These are phyloP conservation scores for Archilochus colubris DNA, from an alignment of 2,113 vertebrate species.

Conservation along the genomic window DNA sequence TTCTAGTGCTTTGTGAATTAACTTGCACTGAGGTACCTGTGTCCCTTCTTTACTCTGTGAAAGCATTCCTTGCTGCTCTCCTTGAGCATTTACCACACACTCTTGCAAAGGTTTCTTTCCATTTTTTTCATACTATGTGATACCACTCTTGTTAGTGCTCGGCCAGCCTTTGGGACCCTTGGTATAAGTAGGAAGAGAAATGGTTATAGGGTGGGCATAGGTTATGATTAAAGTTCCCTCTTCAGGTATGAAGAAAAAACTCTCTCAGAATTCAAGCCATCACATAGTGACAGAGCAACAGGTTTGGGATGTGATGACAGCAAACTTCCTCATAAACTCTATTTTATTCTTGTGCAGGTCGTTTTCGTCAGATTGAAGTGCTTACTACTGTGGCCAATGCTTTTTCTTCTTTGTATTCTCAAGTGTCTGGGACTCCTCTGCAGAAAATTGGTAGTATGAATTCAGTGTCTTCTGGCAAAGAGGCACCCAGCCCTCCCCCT, in stretches of 20 bases:
- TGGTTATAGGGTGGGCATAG: not conserved
- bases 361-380: conserved; percentile 97
- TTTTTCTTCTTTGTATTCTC: conserved; percentile 95
- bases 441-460: conserved; percentile 84
- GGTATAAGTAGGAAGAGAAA: not conserved
- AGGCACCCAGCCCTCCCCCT: conserved; percentile 70
- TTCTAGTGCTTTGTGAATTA: not conserved
- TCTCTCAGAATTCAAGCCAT: not conserved
- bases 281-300: not conserved
- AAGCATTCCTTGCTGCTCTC: not conserved
- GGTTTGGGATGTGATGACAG: not conserved
- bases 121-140: not conserved
- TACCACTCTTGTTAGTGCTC: not conserved
- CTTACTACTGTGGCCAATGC: conserved; percentile 96
- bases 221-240: not conserved
- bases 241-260: not conserved
- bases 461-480: conserved; percentile 75
- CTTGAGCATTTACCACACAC: not conserved
- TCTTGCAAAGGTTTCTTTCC: not conserved
- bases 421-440: conserved; percentile 91
- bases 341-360: conserved; percentile 78
- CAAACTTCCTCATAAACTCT: not conserved
- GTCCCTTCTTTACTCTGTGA: not conserved
- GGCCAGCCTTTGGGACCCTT: not conserved
- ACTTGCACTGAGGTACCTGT: not conserved